These are phyloP conservation scores for Nephrocerus scutellatus DNA, from an alignment of 2,888 invertebrate species.

Conservation along the genomic window DNA sequence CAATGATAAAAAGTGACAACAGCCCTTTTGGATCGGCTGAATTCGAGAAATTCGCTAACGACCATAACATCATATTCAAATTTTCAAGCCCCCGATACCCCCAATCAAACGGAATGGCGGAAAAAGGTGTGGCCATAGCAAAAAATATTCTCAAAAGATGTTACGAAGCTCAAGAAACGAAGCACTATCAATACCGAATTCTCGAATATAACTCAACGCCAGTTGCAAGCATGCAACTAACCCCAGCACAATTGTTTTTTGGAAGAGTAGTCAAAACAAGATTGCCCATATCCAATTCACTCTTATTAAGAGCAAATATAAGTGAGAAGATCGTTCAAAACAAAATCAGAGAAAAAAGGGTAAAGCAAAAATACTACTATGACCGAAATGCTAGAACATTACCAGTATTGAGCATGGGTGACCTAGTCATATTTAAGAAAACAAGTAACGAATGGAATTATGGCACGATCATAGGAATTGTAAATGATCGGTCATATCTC, in stretches of 20 bases:
- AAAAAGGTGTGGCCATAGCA: constrained; percentile 20
- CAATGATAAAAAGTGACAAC: constrained; percentile 19
- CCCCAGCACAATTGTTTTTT: constrained; percentile 18
- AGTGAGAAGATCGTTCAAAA: constrained; percentile 9
- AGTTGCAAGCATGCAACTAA: constrained; percentile 15
- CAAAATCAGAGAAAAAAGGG: constrained; percentile 15
- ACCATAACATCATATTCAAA: constrained; percentile 11
- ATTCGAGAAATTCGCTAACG: constrained; percentile 9
- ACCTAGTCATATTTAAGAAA: constrained; percentile 23
- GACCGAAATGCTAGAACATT: constrained; percentile 17
- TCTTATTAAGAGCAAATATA: constrained; percentile 15
- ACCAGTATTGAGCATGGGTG: constrained; percentile 11
- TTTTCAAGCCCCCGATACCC: constrained; percentile 16
- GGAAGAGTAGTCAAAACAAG: constrained; percentile 19
- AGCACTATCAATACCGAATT: constrained; percentile 18
- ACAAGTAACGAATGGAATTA: constrained; percentile 20
- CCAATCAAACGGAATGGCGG: too few species aligned
- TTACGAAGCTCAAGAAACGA: constrained; percentile 12
- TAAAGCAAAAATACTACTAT: constrained; percentile 20
- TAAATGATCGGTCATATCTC: constrained; percentile 19
- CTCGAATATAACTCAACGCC: constrained; percentile 24
- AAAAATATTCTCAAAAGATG: constrained; percentile 22
- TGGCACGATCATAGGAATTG: constrained; percentile 15
- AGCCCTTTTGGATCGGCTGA: constrained; percentile 15
- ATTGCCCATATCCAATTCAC: constrained; percentile 12